Conservation (phyloP, 2,888 invertebrate species). For the Hirtodrosophila confusa region DNA sequence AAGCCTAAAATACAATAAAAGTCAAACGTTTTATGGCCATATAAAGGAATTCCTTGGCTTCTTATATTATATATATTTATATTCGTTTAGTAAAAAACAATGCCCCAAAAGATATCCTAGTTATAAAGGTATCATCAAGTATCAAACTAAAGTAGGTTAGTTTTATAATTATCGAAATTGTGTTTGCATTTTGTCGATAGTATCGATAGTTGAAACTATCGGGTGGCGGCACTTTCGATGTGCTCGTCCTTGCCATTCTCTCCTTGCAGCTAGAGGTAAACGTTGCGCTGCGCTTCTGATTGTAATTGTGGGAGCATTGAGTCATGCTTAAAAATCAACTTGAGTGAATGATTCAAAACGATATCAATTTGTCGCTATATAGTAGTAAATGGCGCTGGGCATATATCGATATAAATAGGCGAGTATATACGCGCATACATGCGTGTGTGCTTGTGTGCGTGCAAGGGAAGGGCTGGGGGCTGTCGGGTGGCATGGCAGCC, state of each 20-base stretch:
- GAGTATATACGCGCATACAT: slow-evolving; percentile 10
- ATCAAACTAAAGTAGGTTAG: too few species aligned
- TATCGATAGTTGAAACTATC: too few species aligned
- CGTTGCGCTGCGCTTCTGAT: slow-evolving; percentile 24
- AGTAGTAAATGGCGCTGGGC: slow-evolving; percentile 52
- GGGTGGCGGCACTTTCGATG: not conserved
- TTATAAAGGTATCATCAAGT: too few species aligned
- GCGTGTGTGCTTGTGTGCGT: not conserved
- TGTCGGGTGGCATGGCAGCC: slow-evolving; percentile 64
- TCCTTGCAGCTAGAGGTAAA: slow-evolving; percentile 23
- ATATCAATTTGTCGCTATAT: slow-evolving; percentile 79
- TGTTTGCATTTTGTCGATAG: too few species aligned
- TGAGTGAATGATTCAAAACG: slow-evolving; percentile 78
- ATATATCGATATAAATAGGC: slow-evolving; percentile 14
- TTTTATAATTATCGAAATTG: too few species aligned
- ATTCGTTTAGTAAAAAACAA: too few species aligned
- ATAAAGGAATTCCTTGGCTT: too few species aligned
- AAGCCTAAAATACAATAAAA: too few species aligned
- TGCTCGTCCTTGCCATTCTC: slow-evolving; percentile 5
- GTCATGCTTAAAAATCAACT: slow-evolving; percentile 77
- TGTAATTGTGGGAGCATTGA: slow-evolving; percentile 43
- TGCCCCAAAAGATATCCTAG: too few species aligned
- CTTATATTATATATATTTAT: too few species aligned
- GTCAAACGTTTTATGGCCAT: too few species aligned
- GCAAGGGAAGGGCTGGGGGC: not conserved